Conservation (phyloP, 2,888 invertebrate genomes). For the Euproctis similis region DNA sequence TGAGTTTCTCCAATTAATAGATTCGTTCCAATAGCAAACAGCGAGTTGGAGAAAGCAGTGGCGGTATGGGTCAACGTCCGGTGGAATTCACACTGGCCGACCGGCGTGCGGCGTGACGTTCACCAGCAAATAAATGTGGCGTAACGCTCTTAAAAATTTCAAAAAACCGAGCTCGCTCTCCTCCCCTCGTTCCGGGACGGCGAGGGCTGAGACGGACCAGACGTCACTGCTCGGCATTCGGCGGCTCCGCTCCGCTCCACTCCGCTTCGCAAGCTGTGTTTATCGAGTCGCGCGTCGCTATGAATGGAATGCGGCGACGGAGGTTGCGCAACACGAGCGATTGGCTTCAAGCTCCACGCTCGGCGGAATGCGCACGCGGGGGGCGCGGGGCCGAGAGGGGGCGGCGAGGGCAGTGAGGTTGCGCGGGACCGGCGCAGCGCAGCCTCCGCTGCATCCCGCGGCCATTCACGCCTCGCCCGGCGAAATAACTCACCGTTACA, state of each 20-base stretch:
- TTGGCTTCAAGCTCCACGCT: slow-evolving; percentile 50
- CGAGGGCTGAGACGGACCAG: slow-evolving; percentile 12
- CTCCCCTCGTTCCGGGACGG: slow-evolving; percentile 53
- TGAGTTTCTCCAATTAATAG: slow-evolving; percentile 75
- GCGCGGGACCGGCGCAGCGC: slow-evolving; percentile 37
- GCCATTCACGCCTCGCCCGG: slow-evolving; percentile 69
- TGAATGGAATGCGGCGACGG: slow-evolving; percentile 72
- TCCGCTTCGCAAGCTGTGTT: slow-evolving; percentile 27
- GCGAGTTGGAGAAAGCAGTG: slow-evolving; percentile 68
- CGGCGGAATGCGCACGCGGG: slow-evolving; percentile 44
- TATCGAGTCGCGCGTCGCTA: slow-evolving; percentile 51
- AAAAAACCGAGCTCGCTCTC: slow-evolving; percentile 55
- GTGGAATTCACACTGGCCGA: slow-evolving; percentile 62
- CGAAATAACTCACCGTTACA: slow-evolving; percentile 73
- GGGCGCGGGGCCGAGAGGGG: slow-evolving; percentile 27
- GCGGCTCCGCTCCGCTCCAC: slow-evolving; percentile 23
- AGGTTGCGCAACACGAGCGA: slow-evolving; percentile 69
- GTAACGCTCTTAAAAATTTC: slow-evolving; percentile 69
- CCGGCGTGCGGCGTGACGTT: slow-evolving; percentile 68
- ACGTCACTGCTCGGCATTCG: slow-evolving; percentile 14
- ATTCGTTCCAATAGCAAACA: slow-evolving; percentile 75
- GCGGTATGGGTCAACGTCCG: slow-evolving; percentile 67
- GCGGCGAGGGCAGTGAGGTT: too few species aligned
- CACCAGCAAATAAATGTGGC: slow-evolving; percentile 67
- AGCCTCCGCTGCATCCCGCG: slow-evolving; percentile 64